These are phyloP conservation scores for Eurois occulta DNA, from an alignment of 2,888 invertebrate species.

Conservation along the genomic window DNA sequence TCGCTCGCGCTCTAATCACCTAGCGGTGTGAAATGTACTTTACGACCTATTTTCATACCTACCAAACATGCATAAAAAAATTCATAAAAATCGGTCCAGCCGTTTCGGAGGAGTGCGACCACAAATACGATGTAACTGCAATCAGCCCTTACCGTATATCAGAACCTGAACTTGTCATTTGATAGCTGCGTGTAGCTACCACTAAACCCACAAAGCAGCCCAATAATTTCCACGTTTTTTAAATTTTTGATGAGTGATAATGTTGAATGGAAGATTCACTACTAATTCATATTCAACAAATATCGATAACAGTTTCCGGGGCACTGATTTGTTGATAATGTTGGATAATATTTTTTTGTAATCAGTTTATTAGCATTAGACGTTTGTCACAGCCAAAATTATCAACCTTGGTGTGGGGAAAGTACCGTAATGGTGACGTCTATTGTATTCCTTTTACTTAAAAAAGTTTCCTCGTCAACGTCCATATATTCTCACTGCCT, in stretches of 20 bases:
- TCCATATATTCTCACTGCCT: background rate
- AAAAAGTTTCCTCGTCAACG: background rate
- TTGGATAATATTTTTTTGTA: no score
- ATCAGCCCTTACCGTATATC: background rate
- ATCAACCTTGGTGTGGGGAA: background rate
- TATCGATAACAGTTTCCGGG: background rate
- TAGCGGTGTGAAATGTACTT: no score
- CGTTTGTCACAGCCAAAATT: background rate
- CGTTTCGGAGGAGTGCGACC: no score
- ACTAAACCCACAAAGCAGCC: background rate
- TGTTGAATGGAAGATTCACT: conserved; percentile 8
- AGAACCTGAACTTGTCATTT: background rate
- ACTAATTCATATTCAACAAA: background rate
- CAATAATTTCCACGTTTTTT: background rate
- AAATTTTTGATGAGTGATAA: background rate
- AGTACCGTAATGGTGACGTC: background rate
- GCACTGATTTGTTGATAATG: conserved; percentile 2
- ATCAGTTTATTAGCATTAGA: background rate
- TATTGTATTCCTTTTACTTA: background rate
- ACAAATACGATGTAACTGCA: background rate
- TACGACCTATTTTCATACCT: no score
- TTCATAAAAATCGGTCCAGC: no score
- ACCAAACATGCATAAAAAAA: no score
- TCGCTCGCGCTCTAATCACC: no score
- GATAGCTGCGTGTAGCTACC: background rate